Conservation (phyloP, 2,113 vertebrate species). For the Eulemur macaco region DNA sequence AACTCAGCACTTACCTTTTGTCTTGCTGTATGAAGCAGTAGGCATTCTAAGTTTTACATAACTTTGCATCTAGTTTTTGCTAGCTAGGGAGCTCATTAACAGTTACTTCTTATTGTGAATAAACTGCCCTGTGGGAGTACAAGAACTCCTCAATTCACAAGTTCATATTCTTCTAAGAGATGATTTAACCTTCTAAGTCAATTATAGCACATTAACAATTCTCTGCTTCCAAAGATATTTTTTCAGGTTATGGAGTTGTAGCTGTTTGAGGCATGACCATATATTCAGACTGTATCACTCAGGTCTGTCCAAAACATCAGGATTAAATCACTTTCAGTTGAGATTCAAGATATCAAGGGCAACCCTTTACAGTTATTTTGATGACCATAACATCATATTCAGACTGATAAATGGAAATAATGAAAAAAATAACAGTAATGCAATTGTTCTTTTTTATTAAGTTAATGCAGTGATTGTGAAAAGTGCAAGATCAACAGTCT, state of each 20-base stretch:
- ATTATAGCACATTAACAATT: constrained; percentile 78
- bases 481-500: constrained; percentile 61
- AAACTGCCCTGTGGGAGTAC: constrained; percentile 78
- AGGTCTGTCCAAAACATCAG: constrained; percentile 45
- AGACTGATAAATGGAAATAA: constrained; percentile 79
- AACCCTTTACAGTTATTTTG: constrained; percentile 80
- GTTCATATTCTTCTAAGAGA: constrained; percentile 82
- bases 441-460: constrained; percentile 72
- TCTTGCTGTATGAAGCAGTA: constrained; percentile 61
- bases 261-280: constrained; percentile 56
- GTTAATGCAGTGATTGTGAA: constrained; percentile 63
- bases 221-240: constrained; percentile 78
- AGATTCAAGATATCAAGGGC: constrained; percentile 72
- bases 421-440: constrained; percentile 60
- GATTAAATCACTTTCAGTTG: constrained; percentile 71
- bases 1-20: constrained; percentile 50
- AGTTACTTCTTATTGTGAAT: constrained; percentile 79
- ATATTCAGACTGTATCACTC: constrained; percentile 33
- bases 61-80: constrained; percentile 75
- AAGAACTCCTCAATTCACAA: constrained; percentile 76
- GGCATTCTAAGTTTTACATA: constrained; percentile 77
- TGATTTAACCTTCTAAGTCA: constrained; percentile 81
- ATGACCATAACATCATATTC: constrained; percentile 73
- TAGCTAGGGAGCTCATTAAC: constrained; percentile 81
- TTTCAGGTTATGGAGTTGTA: constrained; percentile 74